A percentile compares a stretch with the other conserved stretches of the same genome.
Evolutionary conservation across 2,113 vertebrate species (phyloP).

Genomic region (Lophotis ruficrista): DNA sequence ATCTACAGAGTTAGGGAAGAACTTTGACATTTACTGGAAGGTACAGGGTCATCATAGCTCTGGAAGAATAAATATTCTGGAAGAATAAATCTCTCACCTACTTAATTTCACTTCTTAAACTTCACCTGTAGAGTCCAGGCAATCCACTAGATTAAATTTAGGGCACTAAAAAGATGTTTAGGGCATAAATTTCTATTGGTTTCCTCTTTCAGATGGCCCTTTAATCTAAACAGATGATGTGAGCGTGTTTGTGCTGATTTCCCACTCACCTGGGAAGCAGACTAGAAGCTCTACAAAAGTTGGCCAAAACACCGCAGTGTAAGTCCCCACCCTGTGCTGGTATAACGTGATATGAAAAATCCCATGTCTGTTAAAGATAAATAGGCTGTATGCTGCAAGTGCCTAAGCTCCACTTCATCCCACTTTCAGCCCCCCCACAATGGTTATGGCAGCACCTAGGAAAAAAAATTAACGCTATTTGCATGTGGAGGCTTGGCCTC

Average conservation of each 20-base stretch:
- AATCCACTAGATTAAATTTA: slow-evolving; percentile 10
- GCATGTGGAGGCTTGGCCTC: background rate
- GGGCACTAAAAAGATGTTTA: background rate
- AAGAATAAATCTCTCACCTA: background rate
- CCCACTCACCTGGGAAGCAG: background rate
- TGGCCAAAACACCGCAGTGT: background rate
- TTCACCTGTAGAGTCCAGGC: background rate
- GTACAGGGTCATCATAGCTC: background rate
- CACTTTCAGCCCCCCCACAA: accelerated
- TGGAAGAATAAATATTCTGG: background rate
- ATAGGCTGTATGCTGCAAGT: background rate
- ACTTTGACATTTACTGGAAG: slow-evolving; percentile 34
- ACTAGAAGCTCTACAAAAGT: background rate
- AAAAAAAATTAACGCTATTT: accelerated
- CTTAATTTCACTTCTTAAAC: background rate
- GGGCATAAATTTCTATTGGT: background rate
- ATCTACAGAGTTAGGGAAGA: background rate
- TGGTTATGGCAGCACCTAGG: background rate
- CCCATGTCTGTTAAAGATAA: background rate
- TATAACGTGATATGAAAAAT: background rate
- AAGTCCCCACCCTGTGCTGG: background rate
- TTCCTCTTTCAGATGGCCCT: background rate
- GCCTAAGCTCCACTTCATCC: background rate
- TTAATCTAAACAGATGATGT: background rate
- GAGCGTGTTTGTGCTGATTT: background rate